Evolutionary conservation across 1,140 invertebrate species (phyloP).

Genomic region (Portunus trituberculatus): DNA sequence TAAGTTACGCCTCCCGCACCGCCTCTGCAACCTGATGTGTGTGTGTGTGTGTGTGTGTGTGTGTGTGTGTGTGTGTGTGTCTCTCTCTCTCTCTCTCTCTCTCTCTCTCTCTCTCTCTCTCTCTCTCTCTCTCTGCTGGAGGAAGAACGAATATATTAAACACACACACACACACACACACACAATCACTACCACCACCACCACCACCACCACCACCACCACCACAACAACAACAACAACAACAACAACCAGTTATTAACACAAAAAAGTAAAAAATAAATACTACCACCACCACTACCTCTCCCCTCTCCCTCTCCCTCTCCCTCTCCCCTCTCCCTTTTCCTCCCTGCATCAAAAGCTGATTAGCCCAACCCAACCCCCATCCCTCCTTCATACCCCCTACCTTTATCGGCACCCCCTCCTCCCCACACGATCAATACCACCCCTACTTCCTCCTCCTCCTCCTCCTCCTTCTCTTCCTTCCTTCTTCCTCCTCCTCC

Average conservation of each 20-base stretch:
- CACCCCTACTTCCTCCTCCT: not conserved
- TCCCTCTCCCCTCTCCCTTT: no score
- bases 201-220: not conserved
- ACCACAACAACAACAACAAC: not conserved
- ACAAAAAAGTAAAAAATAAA: no score
- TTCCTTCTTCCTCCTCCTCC: not conserved
- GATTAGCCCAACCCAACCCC: slow-evolving; percentile 18
- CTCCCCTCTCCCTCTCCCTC: not conserved
- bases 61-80: not conserved
- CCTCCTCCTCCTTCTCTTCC: not conserved
- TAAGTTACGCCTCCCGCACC: slow-evolving; percentile 7
- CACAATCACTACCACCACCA: not conserved
- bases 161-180: not conserved
- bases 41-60: slow-evolving; percentile 18
- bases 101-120: not conserved
- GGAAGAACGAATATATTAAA: not conserved
- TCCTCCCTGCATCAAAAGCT: not conserved
- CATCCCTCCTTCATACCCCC: not conserved
- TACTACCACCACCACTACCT: not conserved
- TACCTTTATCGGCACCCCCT: not conserved
- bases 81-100: not conserved
- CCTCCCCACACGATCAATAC: slow-evolving; percentile 14
- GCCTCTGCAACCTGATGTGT: slow-evolving; percentile 26
- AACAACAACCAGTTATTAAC: not conserved
- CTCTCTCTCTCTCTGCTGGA: not conserved